phyloP scores from a whole-genome alignment of 2,113 vertebrate genomes.

The Nothocercus julius region DNA sequence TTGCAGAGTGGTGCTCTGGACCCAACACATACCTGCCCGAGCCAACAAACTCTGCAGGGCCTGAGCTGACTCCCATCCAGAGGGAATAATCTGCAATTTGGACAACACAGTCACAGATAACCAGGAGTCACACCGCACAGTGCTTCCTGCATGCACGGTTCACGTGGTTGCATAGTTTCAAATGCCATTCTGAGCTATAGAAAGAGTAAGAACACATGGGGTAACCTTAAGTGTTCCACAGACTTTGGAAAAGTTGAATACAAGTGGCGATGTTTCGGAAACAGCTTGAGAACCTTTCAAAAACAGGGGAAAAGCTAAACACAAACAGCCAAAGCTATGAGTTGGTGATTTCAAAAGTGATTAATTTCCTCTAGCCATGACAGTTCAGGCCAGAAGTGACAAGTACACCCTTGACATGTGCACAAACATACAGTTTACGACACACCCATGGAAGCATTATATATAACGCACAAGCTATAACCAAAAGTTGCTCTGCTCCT shows the following conservation, averaged over 20 bases:
- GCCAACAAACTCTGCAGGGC: too few relatives aligned
- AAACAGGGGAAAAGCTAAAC: background rate
- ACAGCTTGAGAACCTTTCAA: background rate
- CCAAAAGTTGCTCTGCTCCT: background rate
- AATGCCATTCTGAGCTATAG: background rate
- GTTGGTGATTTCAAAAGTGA: conserved; percentile 11
- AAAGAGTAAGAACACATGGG: background rate
- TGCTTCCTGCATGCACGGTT: background rate
- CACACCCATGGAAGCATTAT: background rate
- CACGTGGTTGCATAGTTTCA: background rate
- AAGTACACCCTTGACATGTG: background rate
- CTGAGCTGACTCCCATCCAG: background rate
- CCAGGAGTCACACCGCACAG: background rate
- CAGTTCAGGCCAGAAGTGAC: background rate
- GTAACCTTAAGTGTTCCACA: background rate
- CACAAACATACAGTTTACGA: background rate
- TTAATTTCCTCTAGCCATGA: background rate
- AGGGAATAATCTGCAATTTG: too few relatives aligned
- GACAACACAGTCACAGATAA: background rate
- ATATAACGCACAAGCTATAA: background rate
- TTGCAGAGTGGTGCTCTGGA: background rate
- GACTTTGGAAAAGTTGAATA: background rate
- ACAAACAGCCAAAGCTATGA: background rate
- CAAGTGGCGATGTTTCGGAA: background rate
- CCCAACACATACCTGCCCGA: background rate